Conservation (phyloP, 2,888 invertebrate species). For the Synanthedon andrenaeformis region DNA sequence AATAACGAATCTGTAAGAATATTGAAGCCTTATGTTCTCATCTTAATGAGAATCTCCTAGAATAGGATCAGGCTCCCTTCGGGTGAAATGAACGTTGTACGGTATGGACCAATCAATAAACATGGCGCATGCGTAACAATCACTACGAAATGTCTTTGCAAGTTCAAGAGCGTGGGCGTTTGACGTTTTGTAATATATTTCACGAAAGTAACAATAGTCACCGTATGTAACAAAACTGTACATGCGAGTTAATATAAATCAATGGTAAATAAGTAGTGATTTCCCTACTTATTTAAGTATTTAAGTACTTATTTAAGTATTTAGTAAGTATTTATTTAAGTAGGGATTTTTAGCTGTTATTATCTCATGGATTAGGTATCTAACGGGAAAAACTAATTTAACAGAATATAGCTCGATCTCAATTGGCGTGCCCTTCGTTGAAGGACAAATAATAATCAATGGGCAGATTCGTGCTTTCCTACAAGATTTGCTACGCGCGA, state of each 20-base stretch:
- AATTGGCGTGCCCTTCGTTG: neutral
- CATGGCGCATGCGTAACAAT: slow-evolving; percentile 58
- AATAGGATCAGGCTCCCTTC: slow-evolving; percentile 16
- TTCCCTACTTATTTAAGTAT: no score
- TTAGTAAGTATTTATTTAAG: no score
- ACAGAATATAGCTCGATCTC: neutral
- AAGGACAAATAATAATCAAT: neutral
- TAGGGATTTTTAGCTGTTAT: no score
- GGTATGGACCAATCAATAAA: slow-evolving; percentile 47
- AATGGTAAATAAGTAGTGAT: no score
- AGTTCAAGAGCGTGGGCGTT: slow-evolving; percentile 23
- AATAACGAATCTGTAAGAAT: neutral
- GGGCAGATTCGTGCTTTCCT: no score
- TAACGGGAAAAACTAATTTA: no score
- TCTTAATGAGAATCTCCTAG: neutral
- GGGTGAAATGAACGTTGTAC: slow-evolving; percentile 33
- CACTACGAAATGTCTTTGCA: slow-evolving; percentile 3
- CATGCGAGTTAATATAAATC: no score
- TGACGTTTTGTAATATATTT: slow-evolving; percentile 9
- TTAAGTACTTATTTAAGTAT: no score
- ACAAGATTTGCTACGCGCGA: no score
- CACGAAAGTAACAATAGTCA: slow-evolving; percentile 1
- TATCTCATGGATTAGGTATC: no score
- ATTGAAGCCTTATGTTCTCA: neutral
- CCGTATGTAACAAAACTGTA: neutral